A percentile compares a stretch with the other conserved stretches of the same genome.
phyloP scores from a whole-genome alignment of 2,113 vertebrate genomes.

The Scopus umbretta region DNA sequence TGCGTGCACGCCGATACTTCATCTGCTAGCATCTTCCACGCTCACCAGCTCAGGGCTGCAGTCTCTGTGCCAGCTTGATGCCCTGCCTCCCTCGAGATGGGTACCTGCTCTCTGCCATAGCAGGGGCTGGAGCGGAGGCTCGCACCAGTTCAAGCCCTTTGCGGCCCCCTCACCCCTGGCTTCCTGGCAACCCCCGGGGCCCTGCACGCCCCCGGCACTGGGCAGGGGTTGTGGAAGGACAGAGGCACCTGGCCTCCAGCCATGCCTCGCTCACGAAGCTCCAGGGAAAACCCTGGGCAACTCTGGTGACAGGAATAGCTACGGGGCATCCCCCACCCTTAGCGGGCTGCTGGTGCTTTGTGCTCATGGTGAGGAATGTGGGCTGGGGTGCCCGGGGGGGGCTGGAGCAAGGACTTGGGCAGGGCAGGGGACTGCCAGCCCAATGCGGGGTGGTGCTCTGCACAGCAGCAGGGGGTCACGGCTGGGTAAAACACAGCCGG shows the following conservation, averaged over 20 bases:
- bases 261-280: not conserved
- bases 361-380: not conserved
- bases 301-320: too few species aligned
- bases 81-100: not conserved
- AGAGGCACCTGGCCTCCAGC: not conserved
- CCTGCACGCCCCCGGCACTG: not conserved
- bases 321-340: fast-evolving
- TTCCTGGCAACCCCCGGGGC: not conserved
- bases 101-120: fast-evolving
- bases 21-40: not conserved
- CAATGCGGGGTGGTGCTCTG: fast-evolving
- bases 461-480: not conserved
- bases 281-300: too few species aligned
- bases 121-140: not conserved
- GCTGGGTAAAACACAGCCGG: not conserved
- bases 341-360: not conserved
- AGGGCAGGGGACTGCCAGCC: not conserved
- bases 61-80: not conserved
- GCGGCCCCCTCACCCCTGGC: not conserved
- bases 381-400: fast-evolving
- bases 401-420: not conserved
- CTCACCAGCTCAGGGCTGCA: not conserved
- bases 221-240: not conserved
- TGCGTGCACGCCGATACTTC: fast-evolving
- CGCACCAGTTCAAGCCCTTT: not conserved